Evolutionary conservation across 2,113 vertebrate species (phyloP), one percentile per base, ranked within the genome.

Genomic region (Otocyon megalotis): DNA sequence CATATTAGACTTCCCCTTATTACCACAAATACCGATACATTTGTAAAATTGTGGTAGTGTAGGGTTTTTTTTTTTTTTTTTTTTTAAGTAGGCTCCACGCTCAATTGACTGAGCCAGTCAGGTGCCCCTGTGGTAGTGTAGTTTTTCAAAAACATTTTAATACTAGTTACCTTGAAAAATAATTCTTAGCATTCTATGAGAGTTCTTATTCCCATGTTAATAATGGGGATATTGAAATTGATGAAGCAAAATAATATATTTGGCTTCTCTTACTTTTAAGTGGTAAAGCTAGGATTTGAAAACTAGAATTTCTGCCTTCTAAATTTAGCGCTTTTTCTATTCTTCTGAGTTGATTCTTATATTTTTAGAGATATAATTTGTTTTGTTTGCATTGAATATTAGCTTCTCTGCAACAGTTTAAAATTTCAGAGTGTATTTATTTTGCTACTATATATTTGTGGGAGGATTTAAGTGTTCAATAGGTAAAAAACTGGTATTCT

Each of bases 71-170:
- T 19, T 30, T n/a, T 32, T 69, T 43, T 43, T 43, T 43, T 43
- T 43, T 69, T 69, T 35, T 4, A 20, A 69, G 67, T 69, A 69
- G 32, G 32, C 32, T 69, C 32, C 67, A n/a, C 7, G 17, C 16
- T 69, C 8, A 35, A 69, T n/a, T 69, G 32, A 35, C 67, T n/a
- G 32, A 35, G 17, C 17, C 32, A 69, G 32, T 69, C 17, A 35
- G 8, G 67, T 2, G 8, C 17, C 67, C 67, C 67, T 81, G 43
- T 96, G 35, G 3, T 67, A 43, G 17, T 82, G 1, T 74, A 74
- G 37, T 89, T 89, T 93, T 90, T 28, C 43, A 86, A 90, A 95
- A 82, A 67, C 24, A 67, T 67, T 90, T 96, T 62, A 83, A 9
- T 63, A n/a, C 12, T 88, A 60, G 30, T 88, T 93, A 69, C 43